Base-by-base conservation (phyloP, 2,888 invertebrate genomes). In the Eilema caniola region DNA sequence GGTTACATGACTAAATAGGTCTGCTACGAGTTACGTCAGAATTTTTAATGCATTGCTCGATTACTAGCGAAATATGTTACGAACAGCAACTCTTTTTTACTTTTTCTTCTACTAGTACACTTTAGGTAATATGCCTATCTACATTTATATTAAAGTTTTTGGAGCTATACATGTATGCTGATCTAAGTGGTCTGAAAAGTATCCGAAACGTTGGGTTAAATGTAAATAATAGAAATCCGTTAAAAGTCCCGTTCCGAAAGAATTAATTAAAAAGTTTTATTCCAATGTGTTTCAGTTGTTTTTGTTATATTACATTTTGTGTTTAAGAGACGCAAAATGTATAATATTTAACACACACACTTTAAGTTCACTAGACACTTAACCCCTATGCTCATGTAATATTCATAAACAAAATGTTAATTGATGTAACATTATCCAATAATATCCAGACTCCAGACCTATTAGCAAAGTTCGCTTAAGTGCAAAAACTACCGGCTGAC, bases 401-500 rank as follows among this genome's bases (percentile, higher is more conserved):
- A 69, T 65, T 69, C 20, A 60, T 65, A 25, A 56, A 57, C 23
- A 65, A 33, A 33, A 62, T 62, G 25, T 59, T 23, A 11, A 57
- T 37, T 68, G 28, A 64, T 41, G 63, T 60, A 69, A 65, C 59
- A 41, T 61, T 64, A 33, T 25, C 53, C 37, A 33, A 20, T n/a
- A 20, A 53, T 53, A n/a, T 53, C n/a, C n/a, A n/a, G 20, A 47
- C 20, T 24, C 56, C 41, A 31, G 24, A 53, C 57, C 57, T 71
- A 66, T 78, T 69, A 72, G 16, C 69, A 67, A 71, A 69, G 28
- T 31, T 41, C 53, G 31, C 61, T 59, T 14, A 16, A 3, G 53
- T 14, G 67, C 71, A 65, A 71, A 75, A 72, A 72, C 31, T 23
- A 78, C 77, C 59, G 53, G 63, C 70, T 80, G 70, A 71, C 73